Evolutionary conservation across 2,888 invertebrate genomes (phyloP), one percentile per base, ranked within the genome.

Genomic region (Taenaris catops): DNA sequence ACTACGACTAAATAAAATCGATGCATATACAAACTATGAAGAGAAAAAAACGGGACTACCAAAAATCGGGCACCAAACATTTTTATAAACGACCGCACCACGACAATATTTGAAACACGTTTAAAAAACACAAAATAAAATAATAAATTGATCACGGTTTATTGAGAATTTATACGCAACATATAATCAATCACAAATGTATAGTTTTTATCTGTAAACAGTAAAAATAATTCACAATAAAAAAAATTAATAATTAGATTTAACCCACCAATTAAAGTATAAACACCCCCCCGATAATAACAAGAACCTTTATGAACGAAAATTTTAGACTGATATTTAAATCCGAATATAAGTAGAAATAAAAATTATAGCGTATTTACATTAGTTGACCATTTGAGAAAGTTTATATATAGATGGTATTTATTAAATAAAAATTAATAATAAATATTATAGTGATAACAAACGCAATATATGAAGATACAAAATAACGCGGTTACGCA

Each of bases 381-480:
- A 84, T 84, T 86, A 86, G 86, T 86, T 86, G 84, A 84, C 48
- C 56, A 79, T 84, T 86, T 86, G 78, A 83, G 76, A 86, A 81
- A 84, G 79, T 86, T 86, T 86, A 86, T 84, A 53, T 51, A 53
- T 43, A 53, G 46, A 48, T 16, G 52, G 45, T 55, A 59, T 58
- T 59, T 61, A 59, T 55, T 55, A 52, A 54, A n/a, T n/a, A 59
- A 60, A 52, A 46, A 58, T 63, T 63, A 67, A 33, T 63, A 65
- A 58, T 60, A 61, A 60, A n/a, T n/a, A 57, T 14, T 25, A 28
- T 41, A 38, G 37, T 34, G 58, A 58, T 57, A 63, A 58, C 56
- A 54, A 61, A 61, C 57, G 53, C 51, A 54, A 57, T 51, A 54
- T 48, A 59, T 59, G 46, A 62, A 58, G 46, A 63, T 65, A 72